Evolutionary conservation across 2,797 vertebrate species (phyloP).

Genomic region (Neostethus bicornis): DNA sequence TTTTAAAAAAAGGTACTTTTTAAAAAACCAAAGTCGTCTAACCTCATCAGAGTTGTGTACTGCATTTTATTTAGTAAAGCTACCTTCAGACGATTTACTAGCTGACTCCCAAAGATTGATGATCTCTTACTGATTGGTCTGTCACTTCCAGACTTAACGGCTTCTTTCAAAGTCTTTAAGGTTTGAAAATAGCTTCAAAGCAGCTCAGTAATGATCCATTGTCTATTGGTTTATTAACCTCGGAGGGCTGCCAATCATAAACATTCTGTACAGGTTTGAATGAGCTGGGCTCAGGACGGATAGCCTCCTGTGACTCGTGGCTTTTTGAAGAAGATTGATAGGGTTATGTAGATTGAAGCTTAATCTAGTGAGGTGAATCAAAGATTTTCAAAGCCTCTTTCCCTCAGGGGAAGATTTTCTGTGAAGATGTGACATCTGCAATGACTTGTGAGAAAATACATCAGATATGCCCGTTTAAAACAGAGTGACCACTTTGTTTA

Average conservation of each 20-base stretch:
- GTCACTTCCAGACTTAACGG: constrained; percentile 33
- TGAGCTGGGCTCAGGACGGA: constrained; percentile 30
- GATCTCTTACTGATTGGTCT: constrained; percentile 32
- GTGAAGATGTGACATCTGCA: constrained; percentile 10
- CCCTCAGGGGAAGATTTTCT: constrained; percentile 4
- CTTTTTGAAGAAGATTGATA: constrained; percentile 41
- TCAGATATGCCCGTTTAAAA: background rate
- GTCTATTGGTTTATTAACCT: constrained; percentile 45
- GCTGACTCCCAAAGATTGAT: constrained; percentile 22
- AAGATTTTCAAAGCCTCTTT: constrained; percentile 24
- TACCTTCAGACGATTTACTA: constrained; percentile 31
- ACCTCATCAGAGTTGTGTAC: background rate
- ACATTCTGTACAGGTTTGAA: constrained; percentile 18
- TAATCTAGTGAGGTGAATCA: constrained; percentile 19
- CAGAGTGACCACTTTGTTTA: background rate
- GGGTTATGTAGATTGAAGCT: constrained; percentile 32
- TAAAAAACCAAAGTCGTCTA: constrained; percentile 3
- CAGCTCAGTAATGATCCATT: constrained; percentile 38
- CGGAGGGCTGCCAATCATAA: constrained; percentile 29
- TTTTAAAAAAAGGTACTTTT: background rate
- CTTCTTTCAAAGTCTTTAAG: constrained; percentile 23
- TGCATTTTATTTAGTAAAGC: constrained; percentile 8
- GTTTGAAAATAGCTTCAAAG: constrained; percentile 37
- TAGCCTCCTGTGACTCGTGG: constrained; percentile 26
- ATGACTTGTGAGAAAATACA: background rate